Base-by-base conservation (phyloP, 2,888 invertebrate species). In the Drosophila merina region DNA sequence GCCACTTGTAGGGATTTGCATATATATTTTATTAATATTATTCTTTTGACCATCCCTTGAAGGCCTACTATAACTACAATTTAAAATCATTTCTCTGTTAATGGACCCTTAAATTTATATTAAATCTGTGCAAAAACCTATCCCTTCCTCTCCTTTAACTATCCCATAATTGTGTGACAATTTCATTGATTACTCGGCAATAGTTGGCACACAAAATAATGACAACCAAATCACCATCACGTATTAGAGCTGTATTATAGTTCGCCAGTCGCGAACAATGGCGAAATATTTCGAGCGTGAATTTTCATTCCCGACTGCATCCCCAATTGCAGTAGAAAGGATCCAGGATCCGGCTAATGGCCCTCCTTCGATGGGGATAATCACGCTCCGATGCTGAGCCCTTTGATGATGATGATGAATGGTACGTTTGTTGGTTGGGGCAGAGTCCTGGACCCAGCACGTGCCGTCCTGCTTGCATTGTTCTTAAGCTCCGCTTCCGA, bases 351-450 rank as follows among this genome's bases (percentile, higher is more conserved):
- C 36, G 51, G 66, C 78, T 80, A 84, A 80, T 84, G 82, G 79
- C 62, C 57, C 54, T 71, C 42, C 30, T 55, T 67, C 55, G 64
- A 64, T 52, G 64, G 30, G 66, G 64, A 64, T 64, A 40, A 64
- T 64, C 52, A 47, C 45, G 64, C 47, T 26, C 57, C 48, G 58
- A 52, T 38, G 68, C 40, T 68, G 57, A 74, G 72, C 47, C 67
- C 57, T 50, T 59, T 70, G 75, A 68, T 73, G 69, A 74, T 82
- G 77, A 77, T 79, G 85, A 76, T 77, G 79, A 79, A 77, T 77
- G 76, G 73, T 73, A 77, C 77, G 72, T 47, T 56, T 40, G 59
- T 63, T 58, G 68, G 64, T 31, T 31, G 45, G 26, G 60, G 56
- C 66, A 57, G 38, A 64, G 59, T 57, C 59, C 72, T 47, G 55